Base-by-base conservation (phyloP, 1,140 invertebrate genomes). In the Orussus abietinus region DNA sequence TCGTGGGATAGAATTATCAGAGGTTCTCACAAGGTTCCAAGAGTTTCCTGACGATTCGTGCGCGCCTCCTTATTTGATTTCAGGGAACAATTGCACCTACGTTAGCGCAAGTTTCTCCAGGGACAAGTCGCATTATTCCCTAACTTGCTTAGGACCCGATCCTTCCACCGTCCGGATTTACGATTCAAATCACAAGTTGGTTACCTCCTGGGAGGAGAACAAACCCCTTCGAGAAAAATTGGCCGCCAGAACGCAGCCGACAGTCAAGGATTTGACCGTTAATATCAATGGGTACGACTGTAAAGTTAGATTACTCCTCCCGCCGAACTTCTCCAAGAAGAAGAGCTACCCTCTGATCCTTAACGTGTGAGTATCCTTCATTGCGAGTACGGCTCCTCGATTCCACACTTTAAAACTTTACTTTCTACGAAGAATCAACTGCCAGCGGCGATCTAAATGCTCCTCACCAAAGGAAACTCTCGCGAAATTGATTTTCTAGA, bases 121-220 rank as follows among this genome's bases (percentile, higher is more conserved):
- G 7, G 73, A 77, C 12, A 76, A 69, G 5, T 74, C 78, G 0
- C 77, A 82, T 56, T 84, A 87, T 53, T 74, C 77, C 0, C 57
- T 90, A n/a, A 76, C 73, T 12, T 95, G 92, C 58, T 69, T 55
- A n/a, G 86, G 85, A 9, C 69, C 77, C 3, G 69, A 75, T 38
- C 75, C 80, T 0, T 3, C 33, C 0, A 38, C 40, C 4, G 49
- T 63, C 3, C 42, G 15, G 10, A 59, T 68, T 25, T 53, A 55
- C 26, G 40, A 66, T 29, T 13, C 36, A 0, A 25, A 50, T 10
- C 51, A 64, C 26, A 42, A 52, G 38, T 33, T 48, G 47, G 14
- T 68, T 30, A 50, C 45, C 17, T 53, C 56, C 0, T 88, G 85
- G 85, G 77, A 83, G 49, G 55, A 73, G n/a, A 88, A 88, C 55